These are phyloP conservation scores for Dusona sp. DNA, from an alignment of 2,888 invertebrate species.

Conservation along the genomic window DNA sequence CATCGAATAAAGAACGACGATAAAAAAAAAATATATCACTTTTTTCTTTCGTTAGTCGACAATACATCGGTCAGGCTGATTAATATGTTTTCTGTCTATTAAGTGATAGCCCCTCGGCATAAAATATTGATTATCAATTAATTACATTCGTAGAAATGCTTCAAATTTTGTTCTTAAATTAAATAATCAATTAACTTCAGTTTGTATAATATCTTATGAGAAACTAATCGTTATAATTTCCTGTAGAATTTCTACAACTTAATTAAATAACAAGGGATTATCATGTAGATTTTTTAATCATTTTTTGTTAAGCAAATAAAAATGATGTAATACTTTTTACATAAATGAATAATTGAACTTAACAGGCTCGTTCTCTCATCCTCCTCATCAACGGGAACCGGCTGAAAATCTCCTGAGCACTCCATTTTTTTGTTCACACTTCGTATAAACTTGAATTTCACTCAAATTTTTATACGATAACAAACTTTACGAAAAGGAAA, in stretches of 20 bases:
- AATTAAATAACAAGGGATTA: neutral
- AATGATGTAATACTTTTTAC: neutral
- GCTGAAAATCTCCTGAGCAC: conserved; percentile 31
- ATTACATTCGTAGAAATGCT: neutral
- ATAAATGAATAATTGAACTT: conserved; percentile 36
- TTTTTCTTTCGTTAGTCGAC: neutral
- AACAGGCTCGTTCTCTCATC: conserved; percentile 43
- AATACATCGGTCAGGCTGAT: neutral
- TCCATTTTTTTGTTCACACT: conserved; percentile 39
- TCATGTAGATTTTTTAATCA: neutral
- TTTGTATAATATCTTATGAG: neutral
- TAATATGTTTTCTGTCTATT: neutral
- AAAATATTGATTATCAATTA: neutral
- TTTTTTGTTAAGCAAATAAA: neutral
- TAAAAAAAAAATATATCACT: neutral
- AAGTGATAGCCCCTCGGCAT: neutral
- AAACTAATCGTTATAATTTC: neutral
- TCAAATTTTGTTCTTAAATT: neutral
- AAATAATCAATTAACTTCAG: neutral
- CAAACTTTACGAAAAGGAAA: neutral
- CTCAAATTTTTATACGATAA: neutral
- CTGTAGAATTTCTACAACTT: neutral
- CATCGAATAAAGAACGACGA: neutral
- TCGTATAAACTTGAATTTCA: neutral
- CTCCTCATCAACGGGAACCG: conserved; percentile 20